Conservation (phyloP, 2,888 invertebrate species). For the Epistrophella euchroma region DNA sequence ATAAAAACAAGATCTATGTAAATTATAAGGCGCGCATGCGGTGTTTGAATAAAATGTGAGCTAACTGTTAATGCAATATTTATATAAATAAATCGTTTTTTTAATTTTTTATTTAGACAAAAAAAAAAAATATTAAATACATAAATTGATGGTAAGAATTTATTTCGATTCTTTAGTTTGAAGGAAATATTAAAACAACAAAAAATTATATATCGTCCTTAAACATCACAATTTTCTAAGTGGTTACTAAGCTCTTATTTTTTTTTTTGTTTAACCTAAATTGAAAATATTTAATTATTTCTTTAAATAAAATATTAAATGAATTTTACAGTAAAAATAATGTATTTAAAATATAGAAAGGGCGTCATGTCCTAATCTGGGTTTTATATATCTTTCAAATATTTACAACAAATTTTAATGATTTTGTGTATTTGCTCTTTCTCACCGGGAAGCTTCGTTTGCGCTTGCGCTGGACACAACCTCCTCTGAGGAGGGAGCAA, state of each 20-base stretch:
- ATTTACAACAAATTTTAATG: constrained; percentile 53
- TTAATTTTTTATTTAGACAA: neutral
- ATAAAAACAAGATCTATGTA: constrained; percentile 39
- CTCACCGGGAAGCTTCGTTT: constrained; percentile 70
- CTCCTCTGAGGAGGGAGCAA: constrained; percentile 78
- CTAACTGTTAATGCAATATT: constrained; percentile 52
- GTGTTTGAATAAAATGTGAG: constrained; percentile 61
- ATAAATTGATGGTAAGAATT: constrained; percentile 44
- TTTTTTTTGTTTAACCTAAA: constrained; percentile 29
- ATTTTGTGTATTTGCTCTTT: neutral
- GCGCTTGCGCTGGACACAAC: constrained; percentile 81
- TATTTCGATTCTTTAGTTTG: constrained; percentile 49
- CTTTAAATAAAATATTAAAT: constrained; percentile 45
- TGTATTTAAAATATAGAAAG: constrained; percentile 36
- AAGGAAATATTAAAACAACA: constrained; percentile 24
- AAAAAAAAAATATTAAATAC: constrained; percentile 40
- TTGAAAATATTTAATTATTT: constrained; percentile 29
- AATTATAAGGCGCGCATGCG: constrained; percentile 74
- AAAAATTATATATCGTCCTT: constrained; percentile 34
- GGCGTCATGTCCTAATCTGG: constrained; percentile 11
- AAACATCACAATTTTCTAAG: constrained; percentile 67
- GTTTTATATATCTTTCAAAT: constrained; percentile 22
- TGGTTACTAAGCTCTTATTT: constrained; percentile 23
- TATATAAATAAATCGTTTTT: constrained; percentile 57
- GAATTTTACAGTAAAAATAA: constrained; percentile 36